phyloP scores from a whole-genome alignment of 1,140 invertebrate species.

The Leptestheria dahalacensis region DNA sequence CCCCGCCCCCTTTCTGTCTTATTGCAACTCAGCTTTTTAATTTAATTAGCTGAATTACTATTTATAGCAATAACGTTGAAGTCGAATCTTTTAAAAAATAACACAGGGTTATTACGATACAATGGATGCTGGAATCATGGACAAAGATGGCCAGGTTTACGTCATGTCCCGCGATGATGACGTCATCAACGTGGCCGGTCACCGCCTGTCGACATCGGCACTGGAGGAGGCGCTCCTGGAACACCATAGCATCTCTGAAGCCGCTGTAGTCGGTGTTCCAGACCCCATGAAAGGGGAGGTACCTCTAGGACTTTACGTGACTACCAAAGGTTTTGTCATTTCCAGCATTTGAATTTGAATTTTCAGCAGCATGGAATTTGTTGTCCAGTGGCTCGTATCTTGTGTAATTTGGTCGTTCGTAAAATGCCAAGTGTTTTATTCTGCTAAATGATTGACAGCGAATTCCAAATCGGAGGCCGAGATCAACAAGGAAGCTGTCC shows the following conservation, averaged over 20 bases:
- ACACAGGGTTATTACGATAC: conserved; percentile 85
- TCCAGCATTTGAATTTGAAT: background rate
- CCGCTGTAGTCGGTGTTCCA: conserved; percentile 73
- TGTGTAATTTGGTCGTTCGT: too few species aligned
- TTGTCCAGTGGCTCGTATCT: too few species aligned
- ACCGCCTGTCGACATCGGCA: conserved; percentile 69
- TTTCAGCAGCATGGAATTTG: too few species aligned
- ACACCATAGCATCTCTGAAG: conserved; percentile 65
- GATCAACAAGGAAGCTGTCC: conserved; percentile 47
- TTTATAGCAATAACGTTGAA: too few species aligned
- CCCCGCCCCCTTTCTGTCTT: too few species aligned
- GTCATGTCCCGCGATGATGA: conserved; percentile 83
- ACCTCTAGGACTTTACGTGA: conserved; percentile 71
- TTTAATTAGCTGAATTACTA: too few species aligned
- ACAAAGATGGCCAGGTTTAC: conserved; percentile 68
- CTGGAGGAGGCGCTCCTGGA: conserved; percentile 75
- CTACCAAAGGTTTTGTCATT: conserved; percentile 34
- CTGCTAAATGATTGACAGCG: too few species aligned
- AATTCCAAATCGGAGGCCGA: conserved; percentile 34
- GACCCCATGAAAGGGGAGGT: conserved; percentile 78
- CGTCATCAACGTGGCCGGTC: conserved; percentile 90
- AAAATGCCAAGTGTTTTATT: too few species aligned
- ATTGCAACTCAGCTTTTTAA: too few species aligned
- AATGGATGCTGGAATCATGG: conserved; percentile 79
- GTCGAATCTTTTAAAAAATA: background rate